Evolutionary conservation across 2,797 vertebrate genomes (phyloP).

Genomic region (Somateria mollissima): DNA sequence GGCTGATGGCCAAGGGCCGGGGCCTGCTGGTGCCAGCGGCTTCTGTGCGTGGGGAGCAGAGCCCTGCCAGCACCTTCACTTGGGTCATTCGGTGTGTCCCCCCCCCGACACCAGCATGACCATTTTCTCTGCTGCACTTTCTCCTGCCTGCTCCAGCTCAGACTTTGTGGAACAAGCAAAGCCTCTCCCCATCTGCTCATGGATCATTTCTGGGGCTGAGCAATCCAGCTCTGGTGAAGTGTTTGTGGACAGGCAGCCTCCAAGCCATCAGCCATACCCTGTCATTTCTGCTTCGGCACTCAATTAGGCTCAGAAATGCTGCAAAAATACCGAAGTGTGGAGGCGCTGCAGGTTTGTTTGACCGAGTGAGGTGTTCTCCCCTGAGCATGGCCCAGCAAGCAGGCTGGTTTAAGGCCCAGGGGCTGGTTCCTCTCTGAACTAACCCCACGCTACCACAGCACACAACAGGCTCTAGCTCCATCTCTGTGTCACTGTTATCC

Average conservation of each 20-base stretch:
- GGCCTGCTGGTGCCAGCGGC: not conserved
- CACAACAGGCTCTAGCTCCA: not conserved
- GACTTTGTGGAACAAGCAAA: constrained; percentile 45
- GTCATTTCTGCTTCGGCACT: constrained; percentile 24
- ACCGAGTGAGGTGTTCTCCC: not conserved
- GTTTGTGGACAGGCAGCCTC: constrained; percentile 35
- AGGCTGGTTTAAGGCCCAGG: not conserved
- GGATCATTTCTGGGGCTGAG: constrained; percentile 24
- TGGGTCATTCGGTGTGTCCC: not conserved
- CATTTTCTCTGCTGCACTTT: not conserved
- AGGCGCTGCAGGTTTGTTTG: constrained; percentile 2
- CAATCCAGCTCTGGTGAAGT: constrained; percentile 26
- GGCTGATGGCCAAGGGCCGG: not conserved
- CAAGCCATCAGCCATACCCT: not conserved
- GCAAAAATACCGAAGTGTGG: not conserved
- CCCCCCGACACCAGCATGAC: not conserved
- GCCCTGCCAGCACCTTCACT: not conserved
- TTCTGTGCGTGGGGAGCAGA: not conserved
- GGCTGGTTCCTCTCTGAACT: not conserved
- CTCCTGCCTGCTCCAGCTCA: constrained; percentile 37
- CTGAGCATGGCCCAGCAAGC: not conserved
- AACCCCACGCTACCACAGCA: not conserved
- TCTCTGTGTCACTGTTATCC: not conserved
- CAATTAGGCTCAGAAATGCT: accelerated
- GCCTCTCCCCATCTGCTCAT: constrained; percentile 54